Conservation (phyloP, 2,797 vertebrate genomes). For the Protosalanx chinensis region DNA sequence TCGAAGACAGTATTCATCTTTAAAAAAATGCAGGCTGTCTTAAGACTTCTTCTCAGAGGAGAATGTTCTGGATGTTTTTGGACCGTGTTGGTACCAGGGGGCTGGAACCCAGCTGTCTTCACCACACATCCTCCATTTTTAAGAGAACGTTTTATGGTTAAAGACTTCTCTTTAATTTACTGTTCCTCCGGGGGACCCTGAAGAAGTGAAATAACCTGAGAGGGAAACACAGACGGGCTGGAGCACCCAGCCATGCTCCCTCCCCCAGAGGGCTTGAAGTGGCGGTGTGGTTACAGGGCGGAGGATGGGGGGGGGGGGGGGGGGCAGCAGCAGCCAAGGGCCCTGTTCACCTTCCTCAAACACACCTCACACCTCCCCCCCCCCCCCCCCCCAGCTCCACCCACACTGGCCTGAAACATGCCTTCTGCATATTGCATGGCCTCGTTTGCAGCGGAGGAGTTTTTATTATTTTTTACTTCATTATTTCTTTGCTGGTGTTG, state of each 20-base stretch:
- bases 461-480: background rate
- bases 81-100: constrained; percentile 46
- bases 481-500: background rate
- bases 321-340: background rate
- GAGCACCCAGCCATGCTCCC: constrained; percentile 33
- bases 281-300: too few relatives aligned
- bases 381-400: background rate
- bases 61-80: constrained; percentile 43
- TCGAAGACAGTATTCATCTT: too few relatives aligned
- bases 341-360: background rate
- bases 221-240: constrained; percentile 36
- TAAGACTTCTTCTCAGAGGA: too few relatives aligned
- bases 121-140: constrained; percentile 50
- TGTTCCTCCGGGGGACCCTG: constrained; percentile 53
- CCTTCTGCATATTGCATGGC: constrained; percentile 29
- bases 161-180: constrained; percentile 69
- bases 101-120: constrained; percentile 54
- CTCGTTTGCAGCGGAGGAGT: background rate
- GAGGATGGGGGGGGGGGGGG: too few relatives aligned
- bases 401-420: constrained; percentile 23
- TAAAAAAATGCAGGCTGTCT: too few relatives aligned
- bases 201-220: constrained; percentile 59
- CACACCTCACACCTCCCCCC: background rate
- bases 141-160: constrained; percentile 62
- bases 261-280: constrained; percentile 44